Evolutionary conservation across 2,797 vertebrate species (phyloP), one percentile per base, ranked within the genome.

Genomic region (Limosa lapponica): DNA sequence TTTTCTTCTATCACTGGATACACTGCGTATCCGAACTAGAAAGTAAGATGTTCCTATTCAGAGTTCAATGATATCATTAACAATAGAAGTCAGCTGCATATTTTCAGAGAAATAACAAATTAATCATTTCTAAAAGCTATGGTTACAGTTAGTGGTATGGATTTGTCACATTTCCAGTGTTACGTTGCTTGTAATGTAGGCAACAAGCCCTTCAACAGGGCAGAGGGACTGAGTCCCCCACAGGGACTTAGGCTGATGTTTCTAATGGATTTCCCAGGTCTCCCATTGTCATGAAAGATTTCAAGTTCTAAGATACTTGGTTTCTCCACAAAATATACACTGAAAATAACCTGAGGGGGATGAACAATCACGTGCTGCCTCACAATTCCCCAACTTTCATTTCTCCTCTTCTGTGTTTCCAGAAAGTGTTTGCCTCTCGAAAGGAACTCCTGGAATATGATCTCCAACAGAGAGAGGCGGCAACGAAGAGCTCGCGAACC

Each of bases 341-440:
- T 15, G 20, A 10, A 43, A 75, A 48, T 10, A 51, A 37, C 28
- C 18, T 13, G 30, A 5, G 3, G 14, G 30, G 44, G 3, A 37
- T 64, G 44, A 77, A 19, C 52, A 16, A 13, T 49, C 5, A 1
- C 1, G 4, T 55, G 15, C 51, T n/a, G n/a, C 84, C 73, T 90
- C 48, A 30, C 59, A 28, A 4, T 46, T 51, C 62, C 62, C 6
- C 48, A 15, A 6, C 27, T 67, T 84, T 10, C 6, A 15, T 88
- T 82, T 78, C 41, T 61, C 4, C 39, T 27, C 5, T 6, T 44
- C 13, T 69, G 15, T 69, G 4, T 79, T 52, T 37, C 61, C 97
- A 99, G 99, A 99, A 99, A 99, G 99, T 99, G 22, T 99, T 99
- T 87, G 99, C 99, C 32, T 99, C 99, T 5, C 99, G 99, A 28